Evolutionary conservation across 2,113 vertebrate species (phyloP).

Genomic region (Charina bottae): DNA sequence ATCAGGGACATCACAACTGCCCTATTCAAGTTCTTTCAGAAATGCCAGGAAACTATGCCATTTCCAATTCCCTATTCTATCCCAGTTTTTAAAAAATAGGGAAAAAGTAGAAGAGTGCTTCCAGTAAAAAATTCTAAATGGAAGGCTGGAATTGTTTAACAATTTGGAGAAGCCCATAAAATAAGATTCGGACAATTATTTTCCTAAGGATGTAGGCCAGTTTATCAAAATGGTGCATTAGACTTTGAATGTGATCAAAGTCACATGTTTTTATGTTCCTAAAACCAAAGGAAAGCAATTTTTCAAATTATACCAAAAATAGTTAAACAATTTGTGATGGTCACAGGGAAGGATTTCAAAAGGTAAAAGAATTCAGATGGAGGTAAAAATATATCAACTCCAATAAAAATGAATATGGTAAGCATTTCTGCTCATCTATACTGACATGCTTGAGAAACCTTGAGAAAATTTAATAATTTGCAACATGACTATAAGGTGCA

Average conservation of each 20-base stretch:
- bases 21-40: background rate
- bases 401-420: background rate
- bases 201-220: background rate
- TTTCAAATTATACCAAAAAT: background rate
- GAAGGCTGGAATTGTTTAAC: background rate
- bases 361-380: background rate
- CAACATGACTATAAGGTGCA: background rate
- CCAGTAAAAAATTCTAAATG: background rate
- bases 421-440: background rate
- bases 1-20: too few species aligned
- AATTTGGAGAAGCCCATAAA: background rate
- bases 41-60: background rate
- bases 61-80: background rate
- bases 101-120: too few species aligned
- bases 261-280: background rate
- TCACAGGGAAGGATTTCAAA: background rate
- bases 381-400: background rate
- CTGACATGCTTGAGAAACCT: background rate
- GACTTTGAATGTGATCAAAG: background rate
- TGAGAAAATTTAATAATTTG: constrained; percentile 12
- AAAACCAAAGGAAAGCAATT: background rate
- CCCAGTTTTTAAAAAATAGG: too few species aligned
- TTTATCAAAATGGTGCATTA: background rate
- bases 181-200: background rate
- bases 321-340: background rate